Percentiles rank a stretch among this genome's conserved stretches.
phyloP scores from a whole-genome alignment of 2,797 vertebrate species.

The Sternarchorhynchus goeldii region DNA sequence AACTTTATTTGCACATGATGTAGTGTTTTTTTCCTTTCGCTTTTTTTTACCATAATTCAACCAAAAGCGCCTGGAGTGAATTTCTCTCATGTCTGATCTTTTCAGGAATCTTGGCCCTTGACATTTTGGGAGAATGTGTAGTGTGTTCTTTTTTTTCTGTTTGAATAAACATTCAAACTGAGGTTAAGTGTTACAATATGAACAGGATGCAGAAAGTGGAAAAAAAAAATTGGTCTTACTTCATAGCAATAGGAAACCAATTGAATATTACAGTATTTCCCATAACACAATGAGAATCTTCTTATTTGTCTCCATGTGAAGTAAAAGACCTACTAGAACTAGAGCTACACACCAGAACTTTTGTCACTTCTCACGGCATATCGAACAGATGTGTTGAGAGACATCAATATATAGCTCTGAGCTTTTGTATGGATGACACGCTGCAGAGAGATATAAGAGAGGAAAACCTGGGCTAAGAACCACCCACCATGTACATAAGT shows the following conservation, averaged over 20 bases:
- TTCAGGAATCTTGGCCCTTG: slow-evolving; percentile 34
- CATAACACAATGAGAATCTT: slow-evolving; percentile 57
- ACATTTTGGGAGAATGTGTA: slow-evolving; percentile 30
- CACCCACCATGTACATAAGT: slow-evolving; percentile 74
- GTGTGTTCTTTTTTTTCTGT: slow-evolving; percentile 13
- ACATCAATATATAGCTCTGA: slow-evolving; percentile 74
- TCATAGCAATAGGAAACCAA: slow-evolving; percentile 31
- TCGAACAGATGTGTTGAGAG: slow-evolving; percentile 80
- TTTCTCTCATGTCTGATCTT: slow-evolving; percentile 45
- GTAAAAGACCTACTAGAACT: slow-evolving; percentile 62
- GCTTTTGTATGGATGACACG: slow-evolving; percentile 67
- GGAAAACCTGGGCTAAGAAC: slow-evolving; percentile 68
- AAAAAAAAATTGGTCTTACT: not conserved
- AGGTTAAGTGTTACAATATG: slow-evolving; percentile 30
- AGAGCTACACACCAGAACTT: slow-evolving; percentile 67
- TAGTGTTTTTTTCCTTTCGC: not conserved
- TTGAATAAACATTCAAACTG: slow-evolving; percentile 35
- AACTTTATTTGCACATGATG: slow-evolving; percentile 37
- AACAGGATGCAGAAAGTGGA: slow-evolving; percentile 17
- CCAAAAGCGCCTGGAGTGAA: slow-evolving; percentile 28
- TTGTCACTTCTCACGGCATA: slow-evolving; percentile 69
- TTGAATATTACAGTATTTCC: slow-evolving; percentile 68
- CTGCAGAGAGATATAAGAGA: slow-evolving; percentile 71
- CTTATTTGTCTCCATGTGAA: slow-evolving; percentile 59
- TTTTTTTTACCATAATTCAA: slow-evolving; percentile 35